A percentile compares a stretch with the other conserved stretches of the same genome.
These are phyloP conservation scores for Hirtodrosophila duncani DNA, from an alignment of 2,888 invertebrate species.

Conservation along the genomic window DNA sequence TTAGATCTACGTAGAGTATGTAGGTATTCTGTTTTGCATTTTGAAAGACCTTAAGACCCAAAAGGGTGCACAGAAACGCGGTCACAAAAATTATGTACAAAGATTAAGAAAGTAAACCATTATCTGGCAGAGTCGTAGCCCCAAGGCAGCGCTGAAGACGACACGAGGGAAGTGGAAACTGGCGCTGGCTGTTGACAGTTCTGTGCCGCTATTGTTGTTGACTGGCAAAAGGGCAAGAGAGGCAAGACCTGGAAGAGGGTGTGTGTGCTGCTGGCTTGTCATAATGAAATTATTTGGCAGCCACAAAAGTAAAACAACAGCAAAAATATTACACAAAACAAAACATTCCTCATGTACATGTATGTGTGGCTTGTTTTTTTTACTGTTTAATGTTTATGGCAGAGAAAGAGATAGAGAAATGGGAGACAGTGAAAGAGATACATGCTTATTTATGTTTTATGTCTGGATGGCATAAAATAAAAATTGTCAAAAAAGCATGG, in stretches of 20 bases:
- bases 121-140: conserved; percentile 51
- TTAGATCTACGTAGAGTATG: too few relatives aligned
- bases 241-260: neutral
- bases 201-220: conserved; percentile 29
- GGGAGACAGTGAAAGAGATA: conserved; percentile 15
- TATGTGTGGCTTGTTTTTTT: conserved; percentile 1
- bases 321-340: too few relatives aligned
- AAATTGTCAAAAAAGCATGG: conserved; percentile 17
- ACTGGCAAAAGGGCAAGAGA: neutral
- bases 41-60: too few relatives aligned
- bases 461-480: too few relatives aligned
- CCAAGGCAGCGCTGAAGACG: conserved; percentile 21
- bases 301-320: too few relatives aligned
- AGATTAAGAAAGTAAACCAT: conserved; percentile 69
- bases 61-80: too few relatives aligned
- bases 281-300: conserved; percentile 42
- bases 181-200: conserved; percentile 65
- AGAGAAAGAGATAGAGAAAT: conserved; percentile 37
- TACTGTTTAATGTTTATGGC: neutral
- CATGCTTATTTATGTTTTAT: too few relatives aligned
- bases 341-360: conserved; percentile 24
- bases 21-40: too few relatives aligned
- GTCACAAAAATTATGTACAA: conserved; percentile 59
- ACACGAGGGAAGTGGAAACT: conserved; percentile 23
- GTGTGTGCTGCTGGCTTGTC: conserved; percentile 4